Conservation (phyloP, 2,797 vertebrate genomes). For the Mastacembelus armatus region DNA sequence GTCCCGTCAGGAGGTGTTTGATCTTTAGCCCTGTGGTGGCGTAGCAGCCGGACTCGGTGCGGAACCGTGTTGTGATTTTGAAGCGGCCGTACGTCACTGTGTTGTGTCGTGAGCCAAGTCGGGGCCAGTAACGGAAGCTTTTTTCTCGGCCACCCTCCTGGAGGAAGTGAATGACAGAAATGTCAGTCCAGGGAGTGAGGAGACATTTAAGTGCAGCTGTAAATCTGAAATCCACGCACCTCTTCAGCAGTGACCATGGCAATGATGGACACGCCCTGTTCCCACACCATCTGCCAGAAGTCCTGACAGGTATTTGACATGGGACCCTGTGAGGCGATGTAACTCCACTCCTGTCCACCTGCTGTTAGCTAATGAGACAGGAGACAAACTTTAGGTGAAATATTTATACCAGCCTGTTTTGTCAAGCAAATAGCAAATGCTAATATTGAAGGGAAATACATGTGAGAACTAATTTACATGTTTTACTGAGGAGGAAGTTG, state of each 20-base stretch:
- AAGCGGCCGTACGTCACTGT: conserved; percentile 96
- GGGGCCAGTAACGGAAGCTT: conserved; percentile 97
- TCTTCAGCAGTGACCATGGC: conserved; percentile 98
- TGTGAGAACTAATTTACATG: no score
- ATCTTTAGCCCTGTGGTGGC: conserved; percentile 97
- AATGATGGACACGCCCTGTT: conserved; percentile 95
- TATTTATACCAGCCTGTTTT: not conserved
- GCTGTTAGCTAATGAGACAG: conserved; percentile 85
- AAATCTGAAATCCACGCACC: conserved; percentile 70
- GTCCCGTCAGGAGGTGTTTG: conserved; percentile 94
- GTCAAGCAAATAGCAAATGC: not conserved
- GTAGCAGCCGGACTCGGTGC: conserved; percentile 97
- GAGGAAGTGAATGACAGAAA: not conserved
- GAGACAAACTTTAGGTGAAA: not conserved
- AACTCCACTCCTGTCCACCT: conserved; percentile 94
- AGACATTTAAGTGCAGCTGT: no score
- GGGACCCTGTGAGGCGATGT: conserved; percentile 95
- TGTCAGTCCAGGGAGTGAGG: not conserved
- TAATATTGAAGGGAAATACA: no score
- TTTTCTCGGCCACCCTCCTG: conserved; percentile 96
- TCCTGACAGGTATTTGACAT: conserved; percentile 93
- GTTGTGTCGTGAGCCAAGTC: conserved; percentile 96
- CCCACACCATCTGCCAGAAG: conserved; percentile 99
- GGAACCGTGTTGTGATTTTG: conserved; percentile 97
- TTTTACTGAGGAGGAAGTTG: no score